phyloP scores from a whole-genome alignment of 2,113 vertebrate species.

The Lepidothrix coronata region DNA sequence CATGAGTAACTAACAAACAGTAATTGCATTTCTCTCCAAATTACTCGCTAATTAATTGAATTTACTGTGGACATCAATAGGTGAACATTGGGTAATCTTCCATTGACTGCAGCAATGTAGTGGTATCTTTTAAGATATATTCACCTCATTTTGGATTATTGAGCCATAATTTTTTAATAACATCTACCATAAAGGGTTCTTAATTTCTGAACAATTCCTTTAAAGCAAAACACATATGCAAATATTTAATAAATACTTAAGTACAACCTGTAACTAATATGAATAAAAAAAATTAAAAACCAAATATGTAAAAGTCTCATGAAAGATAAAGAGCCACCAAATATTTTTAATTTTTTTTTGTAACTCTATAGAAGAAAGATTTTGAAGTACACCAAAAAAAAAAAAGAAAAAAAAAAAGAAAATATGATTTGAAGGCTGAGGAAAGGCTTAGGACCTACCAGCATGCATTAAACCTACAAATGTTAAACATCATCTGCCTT shows the following conservation, averaged over 20 bases:
- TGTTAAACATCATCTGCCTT: not conserved
- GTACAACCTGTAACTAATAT: not conserved
- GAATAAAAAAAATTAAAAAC: not conserved
- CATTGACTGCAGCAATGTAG: not conserved
- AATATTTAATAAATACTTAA: not conserved
- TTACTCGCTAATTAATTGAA: conserved; percentile 28
- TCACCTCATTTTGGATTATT: not conserved
- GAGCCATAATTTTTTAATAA: not conserved
- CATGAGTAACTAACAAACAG: not conserved
- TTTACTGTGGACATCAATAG: conserved; percentile 1
- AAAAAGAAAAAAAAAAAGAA: not conserved
- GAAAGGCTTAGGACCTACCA: not conserved
- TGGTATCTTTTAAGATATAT: not conserved
- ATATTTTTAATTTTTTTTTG: not conserved
- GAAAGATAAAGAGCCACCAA: not conserved
- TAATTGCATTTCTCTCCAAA: conserved; percentile 9
- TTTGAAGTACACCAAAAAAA: not conserved
- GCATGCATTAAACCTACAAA: not conserved
- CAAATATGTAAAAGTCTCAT: not conserved
- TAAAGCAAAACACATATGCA: not conserved
- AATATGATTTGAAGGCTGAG: not conserved
- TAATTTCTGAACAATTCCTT: not conserved
- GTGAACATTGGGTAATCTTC: not conserved
- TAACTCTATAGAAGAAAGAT: not conserved
- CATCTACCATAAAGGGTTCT: not conserved